Percentiles rank a stretch among this genome's conserved stretches.
Conservation (phyloP, 2,797 vertebrate species). For the Morelia viridis region DNA sequence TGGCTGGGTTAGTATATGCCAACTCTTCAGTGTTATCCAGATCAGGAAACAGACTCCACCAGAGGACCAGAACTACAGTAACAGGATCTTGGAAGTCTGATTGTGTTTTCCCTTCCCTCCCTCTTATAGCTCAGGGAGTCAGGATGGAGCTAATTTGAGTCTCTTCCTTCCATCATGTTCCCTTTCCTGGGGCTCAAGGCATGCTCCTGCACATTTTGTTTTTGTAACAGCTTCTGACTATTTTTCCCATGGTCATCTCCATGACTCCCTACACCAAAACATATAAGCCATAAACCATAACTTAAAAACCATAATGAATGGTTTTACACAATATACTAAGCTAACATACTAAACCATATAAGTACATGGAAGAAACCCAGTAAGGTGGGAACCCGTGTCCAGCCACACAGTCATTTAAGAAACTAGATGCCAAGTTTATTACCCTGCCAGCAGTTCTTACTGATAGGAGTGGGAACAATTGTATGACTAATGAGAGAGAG, state of each 20-base stretch:
- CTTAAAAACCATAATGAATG: too few species aligned
- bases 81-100: background rate
- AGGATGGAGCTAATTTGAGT: background rate
- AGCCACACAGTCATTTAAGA: background rate
- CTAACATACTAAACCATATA: background rate
- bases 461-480: background rate
- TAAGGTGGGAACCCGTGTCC: background rate
- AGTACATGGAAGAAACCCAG: background rate
- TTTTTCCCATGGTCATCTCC: background rate
- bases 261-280: background rate
- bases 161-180: background rate
- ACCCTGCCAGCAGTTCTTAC: background rate
- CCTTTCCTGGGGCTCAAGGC: background rate
- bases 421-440: background rate
- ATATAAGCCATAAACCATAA: background rate
- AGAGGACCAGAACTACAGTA: background rate
- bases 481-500: background rate
- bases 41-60: background rate
- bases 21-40: background rate
- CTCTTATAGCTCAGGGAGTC: background rate
- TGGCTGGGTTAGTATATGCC: background rate
- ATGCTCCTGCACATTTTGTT: background rate
- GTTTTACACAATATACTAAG: too few species aligned
- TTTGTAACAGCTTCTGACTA: background rate
- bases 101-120: background rate